Conservation (phyloP, 1,140 invertebrate genomes). For the Sycophaga agraensis region DNA sequence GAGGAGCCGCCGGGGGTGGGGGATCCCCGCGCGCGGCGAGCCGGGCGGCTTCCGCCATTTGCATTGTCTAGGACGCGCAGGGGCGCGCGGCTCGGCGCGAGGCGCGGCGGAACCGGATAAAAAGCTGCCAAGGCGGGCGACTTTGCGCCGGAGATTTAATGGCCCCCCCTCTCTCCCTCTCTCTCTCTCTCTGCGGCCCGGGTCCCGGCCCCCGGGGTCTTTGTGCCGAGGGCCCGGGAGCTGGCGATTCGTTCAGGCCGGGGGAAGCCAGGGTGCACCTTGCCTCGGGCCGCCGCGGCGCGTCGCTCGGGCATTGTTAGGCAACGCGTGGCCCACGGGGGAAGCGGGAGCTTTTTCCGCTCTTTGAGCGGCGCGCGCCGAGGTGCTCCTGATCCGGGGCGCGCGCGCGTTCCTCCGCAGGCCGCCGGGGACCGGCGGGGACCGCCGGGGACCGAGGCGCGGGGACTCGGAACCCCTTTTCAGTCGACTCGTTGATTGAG, state of each 20-base stretch:
- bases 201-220: no score
- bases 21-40: no score
- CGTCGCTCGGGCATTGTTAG: constrained; percentile 41
- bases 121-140: constrained; percentile 54
- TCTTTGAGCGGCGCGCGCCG: not conserved
- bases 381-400: not conserved
- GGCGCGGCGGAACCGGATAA: constrained; percentile 39
- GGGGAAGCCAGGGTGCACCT: constrained; percentile 41
- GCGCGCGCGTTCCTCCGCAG: not conserved
- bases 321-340: constrained; percentile 50
- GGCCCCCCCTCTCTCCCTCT: no score
- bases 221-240: no score
- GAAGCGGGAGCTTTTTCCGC: not conserved
- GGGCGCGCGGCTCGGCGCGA: no score
- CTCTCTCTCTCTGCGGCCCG: no score
- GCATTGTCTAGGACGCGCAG: constrained; percentile 40
- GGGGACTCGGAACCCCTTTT: constrained; percentile 22
- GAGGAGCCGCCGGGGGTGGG: no score
- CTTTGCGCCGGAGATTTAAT: constrained; percentile 46
- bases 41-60: constrained; percentile 24
- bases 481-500: not conserved
- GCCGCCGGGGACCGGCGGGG: no score
- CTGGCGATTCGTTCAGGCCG: constrained; percentile 18
- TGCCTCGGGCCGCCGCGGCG: constrained; percentile 37
- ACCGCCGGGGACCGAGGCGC: no score